phyloP scores from a whole-genome alignment of 2,113 vertebrate species.

The Phycodurus eques region DNA sequence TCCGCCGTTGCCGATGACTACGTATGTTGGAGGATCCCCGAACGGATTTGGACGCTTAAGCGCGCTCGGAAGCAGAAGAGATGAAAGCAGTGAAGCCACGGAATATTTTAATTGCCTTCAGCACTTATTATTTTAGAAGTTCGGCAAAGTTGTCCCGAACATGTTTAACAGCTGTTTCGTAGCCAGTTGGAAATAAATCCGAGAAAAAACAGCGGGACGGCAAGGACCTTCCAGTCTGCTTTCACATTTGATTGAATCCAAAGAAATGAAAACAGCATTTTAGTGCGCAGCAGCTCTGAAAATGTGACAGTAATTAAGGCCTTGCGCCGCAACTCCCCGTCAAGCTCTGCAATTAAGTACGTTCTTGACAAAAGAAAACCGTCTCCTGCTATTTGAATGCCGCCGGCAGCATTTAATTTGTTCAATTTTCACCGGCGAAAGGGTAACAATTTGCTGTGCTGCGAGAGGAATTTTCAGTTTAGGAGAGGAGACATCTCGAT shows the following conservation, averaged over 20 bases:
- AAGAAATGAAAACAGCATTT: conserved; percentile 38
- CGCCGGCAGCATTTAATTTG: conserved; percentile 49
- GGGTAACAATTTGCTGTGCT: conserved; percentile 42
- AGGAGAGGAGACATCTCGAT: conserved; percentile 24
- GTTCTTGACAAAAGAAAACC: conserved; percentile 40
- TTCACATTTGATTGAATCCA: conserved; percentile 41
- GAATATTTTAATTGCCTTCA: conserved; percentile 17
- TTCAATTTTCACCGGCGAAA: conserved; percentile 42
- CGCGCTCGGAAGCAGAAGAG: background rate
- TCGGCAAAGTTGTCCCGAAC: conserved; percentile 9
- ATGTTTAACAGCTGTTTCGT: background rate
- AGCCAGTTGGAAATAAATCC: conserved; percentile 12
- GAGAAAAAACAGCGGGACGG: background rate
- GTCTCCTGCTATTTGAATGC: conserved; percentile 32
- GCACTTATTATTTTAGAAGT: conserved; percentile 26
- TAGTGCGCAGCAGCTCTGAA: conserved; percentile 16
- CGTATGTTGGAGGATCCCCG: background rate
- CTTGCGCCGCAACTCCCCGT: conserved; percentile 36
- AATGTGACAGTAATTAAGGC: conserved; percentile 59
- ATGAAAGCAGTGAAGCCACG: background rate
- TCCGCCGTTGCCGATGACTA: background rate
- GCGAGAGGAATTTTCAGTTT: conserved; percentile 46
- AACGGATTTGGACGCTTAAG: background rate
- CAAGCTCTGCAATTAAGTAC: conserved; percentile 39
- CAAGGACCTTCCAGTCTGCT: conserved; percentile 12